Percentiles rank a stretch among this genome's conserved stretches.
Evolutionary conservation across 2,113 vertebrate genomes (phyloP).

Genomic region (Xiphorhynchus elegans): DNA sequence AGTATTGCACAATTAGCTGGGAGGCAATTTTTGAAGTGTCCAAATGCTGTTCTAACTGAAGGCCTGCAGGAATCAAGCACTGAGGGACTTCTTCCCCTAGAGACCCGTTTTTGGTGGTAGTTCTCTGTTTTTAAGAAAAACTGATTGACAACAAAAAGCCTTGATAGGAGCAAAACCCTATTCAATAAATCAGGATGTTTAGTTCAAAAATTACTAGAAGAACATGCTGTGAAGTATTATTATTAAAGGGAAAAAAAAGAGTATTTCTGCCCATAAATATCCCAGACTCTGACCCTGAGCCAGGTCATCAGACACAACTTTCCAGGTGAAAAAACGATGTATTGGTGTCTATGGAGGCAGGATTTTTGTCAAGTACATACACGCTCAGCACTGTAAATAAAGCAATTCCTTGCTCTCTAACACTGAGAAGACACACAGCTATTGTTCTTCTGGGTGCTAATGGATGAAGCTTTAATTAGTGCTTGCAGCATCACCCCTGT

Average conservation of each 20-base stretch:
- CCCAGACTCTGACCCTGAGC: neutral
- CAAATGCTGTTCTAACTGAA: neutral
- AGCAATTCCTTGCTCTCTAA: neutral
- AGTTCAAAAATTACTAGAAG: neutral
- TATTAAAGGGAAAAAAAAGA: neutral
- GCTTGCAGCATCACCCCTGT: fast-evolving
- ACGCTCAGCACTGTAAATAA: neutral
- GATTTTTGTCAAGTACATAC: neutral
- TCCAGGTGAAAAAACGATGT: neutral
- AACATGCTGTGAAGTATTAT: neutral
- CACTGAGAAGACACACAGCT: neutral
- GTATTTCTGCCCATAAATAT: neutral
- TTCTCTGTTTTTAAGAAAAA: neutral
- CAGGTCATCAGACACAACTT: neutral
- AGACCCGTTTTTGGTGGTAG: neutral
- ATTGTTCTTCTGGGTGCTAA: neutral
- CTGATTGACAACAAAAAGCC: neutral
- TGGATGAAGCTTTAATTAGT: neutral
- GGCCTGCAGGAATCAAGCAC: neutral
- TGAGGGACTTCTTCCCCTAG: neutral
- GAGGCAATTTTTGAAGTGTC: neutral
- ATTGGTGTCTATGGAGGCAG: neutral
- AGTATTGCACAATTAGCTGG: neutral
- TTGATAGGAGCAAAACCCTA: neutral
- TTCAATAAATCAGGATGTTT: neutral